phyloP scores from a whole-genome alignment of 1,140 invertebrate genomes.

The Eriosoma lanigerum region DNA sequence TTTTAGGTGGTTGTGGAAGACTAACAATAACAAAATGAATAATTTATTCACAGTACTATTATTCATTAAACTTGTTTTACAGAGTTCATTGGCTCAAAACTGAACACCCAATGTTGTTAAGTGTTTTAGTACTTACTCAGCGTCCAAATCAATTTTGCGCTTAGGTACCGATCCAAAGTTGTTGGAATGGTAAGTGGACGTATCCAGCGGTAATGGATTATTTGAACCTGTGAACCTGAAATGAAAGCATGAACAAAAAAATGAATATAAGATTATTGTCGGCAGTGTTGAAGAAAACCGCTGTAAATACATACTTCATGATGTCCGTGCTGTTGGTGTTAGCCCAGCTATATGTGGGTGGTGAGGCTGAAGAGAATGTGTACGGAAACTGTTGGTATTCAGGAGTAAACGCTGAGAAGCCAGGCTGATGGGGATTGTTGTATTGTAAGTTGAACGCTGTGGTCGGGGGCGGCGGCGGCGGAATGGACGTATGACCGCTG shows the following conservation, averaged over 20 bases:
- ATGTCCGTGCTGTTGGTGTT: conserved; percentile 31
- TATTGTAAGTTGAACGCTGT: background rate
- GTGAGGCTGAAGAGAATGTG: background rate
- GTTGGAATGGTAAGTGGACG: background rate
- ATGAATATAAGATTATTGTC: background rate
- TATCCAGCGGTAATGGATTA: conserved; percentile 17
- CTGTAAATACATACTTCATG: conserved; percentile 11
- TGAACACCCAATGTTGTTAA: no score
- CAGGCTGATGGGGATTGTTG: no score
- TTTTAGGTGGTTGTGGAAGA: conserved; percentile 34
- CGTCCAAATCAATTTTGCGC: conserved; percentile 41
- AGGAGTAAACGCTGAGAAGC: background rate
- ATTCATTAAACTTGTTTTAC: no score
- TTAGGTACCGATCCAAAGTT: conserved; percentile 31
- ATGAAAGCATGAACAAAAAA: background rate
- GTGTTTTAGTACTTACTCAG: background rate
- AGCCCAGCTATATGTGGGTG: conserved; percentile 32
- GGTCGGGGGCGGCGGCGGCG: background rate
- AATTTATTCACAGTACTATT: background rate
- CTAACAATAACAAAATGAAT: background rate
- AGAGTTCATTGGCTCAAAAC: no score
- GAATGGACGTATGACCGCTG: background rate
- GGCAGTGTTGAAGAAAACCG: background rate
- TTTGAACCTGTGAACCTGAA: conserved; percentile 31
- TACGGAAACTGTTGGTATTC: conserved; percentile 39